A percentile compares a stretch with the other conserved stretches of the same genome.
Conservation (phyloP, 2,888 invertebrate species). For the Lasius platythorax region DNA sequence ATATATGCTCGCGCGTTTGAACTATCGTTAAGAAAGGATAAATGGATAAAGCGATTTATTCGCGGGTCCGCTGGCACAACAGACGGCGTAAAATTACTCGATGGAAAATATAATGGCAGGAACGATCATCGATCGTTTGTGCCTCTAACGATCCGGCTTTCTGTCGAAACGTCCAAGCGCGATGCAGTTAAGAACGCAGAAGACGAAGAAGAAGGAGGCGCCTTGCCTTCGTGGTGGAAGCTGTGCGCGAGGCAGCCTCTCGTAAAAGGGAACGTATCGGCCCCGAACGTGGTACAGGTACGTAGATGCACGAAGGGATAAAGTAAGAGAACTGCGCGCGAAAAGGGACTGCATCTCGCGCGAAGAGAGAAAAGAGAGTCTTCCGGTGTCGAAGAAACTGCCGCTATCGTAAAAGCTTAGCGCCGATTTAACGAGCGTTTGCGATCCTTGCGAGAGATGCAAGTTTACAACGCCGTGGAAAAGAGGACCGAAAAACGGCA, state of each 20-base stretch:
- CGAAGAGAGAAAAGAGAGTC: slow-evolving; percentile 29
- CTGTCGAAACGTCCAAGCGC: slow-evolving; percentile 44
- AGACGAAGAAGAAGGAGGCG: slow-evolving; percentile 27
- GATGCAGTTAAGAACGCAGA: slow-evolving; percentile 34
- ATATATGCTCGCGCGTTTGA: not conserved
- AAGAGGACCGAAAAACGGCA: slow-evolving; percentile 16
- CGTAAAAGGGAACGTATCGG: slow-evolving; percentile 48
- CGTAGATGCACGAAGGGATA: slow-evolving; percentile 41
- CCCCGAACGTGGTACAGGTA: not conserved
- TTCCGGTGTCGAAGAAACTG: slow-evolving; percentile 59
- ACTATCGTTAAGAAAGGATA: not conserved
- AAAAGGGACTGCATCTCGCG: slow-evolving; percentile 22
- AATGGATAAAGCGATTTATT: slow-evolving; percentile 34
- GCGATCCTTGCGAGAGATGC: slow-evolving; percentile 16
- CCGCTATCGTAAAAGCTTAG: slow-evolving; percentile 56
- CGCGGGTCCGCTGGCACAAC: not conserved
- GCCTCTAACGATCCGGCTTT: slow-evolving; percentile 62
- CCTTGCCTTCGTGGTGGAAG: slow-evolving; percentile 11
- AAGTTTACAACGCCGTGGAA: not conserved
- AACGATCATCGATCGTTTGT: slow-evolving; percentile 70
- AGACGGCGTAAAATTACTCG: slow-evolving; percentile 42
- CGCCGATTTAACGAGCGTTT: slow-evolving; percentile 59
- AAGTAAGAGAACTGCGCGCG: slow-evolving; percentile 3
- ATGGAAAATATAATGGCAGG: slow-evolving; percentile 57
- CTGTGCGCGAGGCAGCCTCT: slow-evolving; percentile 34